Base-by-base conservation (phyloP, 1,140 invertebrate species). In the Daktulosphaira vitifoliae region DNA sequence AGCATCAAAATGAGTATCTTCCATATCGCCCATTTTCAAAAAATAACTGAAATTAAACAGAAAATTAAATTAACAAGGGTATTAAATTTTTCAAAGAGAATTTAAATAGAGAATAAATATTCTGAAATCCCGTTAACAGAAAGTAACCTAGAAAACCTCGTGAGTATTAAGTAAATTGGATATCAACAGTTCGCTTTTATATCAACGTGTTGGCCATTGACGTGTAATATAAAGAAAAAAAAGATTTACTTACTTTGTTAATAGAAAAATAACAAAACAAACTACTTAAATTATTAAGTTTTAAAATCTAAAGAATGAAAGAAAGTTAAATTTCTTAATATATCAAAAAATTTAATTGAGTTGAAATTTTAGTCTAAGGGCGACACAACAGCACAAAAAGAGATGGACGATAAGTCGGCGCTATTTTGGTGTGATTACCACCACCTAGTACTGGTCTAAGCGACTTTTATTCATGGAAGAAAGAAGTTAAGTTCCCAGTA, bases 1-100 rank as follows among this genome's bases (percentile, higher is more conserved):
- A 74, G 86, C 86, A 72, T 90, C 89, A 71, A 92, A 93, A 74
- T 91, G 88, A 79, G 86, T 87, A 77, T 90, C 88, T 74, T 92
- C 89, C 70, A 90, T 87, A 75, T 91, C 88, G 74, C 84, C 86
- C 85, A 92, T 91, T 72, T 79, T 73, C 23, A 52, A 39, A 33
- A 38, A 9, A 52, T 16, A 51, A 65, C 46, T 51, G 50, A 23
- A 62, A 46, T 7, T n/a, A 44, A 44, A 16, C n/a, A n/a, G 8
- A 33, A 59, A 46, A 9, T 9, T 25, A 9, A 56, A 42, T 29
- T 29, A 56, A 16, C 39, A 5, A n/a, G n/a, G 15, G 20, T 4
- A 33, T 16, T 9, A 56, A 25, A 23, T 42, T 8, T 11, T 56
- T 22, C 20, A 11, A 33, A 62, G 1, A 6, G 33, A 33, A 8